Conservation (phyloP, 1,140 invertebrate genomes). For the Ditylenchus dipsaci region DNA sequence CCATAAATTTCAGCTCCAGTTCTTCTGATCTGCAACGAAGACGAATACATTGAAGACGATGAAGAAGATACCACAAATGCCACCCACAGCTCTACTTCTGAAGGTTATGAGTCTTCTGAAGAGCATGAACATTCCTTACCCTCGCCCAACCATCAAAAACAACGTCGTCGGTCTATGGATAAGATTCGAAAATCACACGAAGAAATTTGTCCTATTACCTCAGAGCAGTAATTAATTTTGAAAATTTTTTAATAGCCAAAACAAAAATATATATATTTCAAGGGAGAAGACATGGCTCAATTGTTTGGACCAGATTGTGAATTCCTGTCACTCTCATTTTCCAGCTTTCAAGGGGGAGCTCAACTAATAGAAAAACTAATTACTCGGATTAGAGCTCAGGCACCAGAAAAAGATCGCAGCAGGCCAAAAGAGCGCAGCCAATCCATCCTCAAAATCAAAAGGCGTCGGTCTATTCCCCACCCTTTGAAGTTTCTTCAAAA, state of each 20-base stretch:
- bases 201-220: constrained; percentile 9
- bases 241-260: not conserved
- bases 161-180: constrained; percentile 9
- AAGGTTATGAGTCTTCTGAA: constrained; percentile 1
- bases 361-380: not conserved
- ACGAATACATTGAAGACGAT: constrained; percentile 12
- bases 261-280: constrained; percentile 1
- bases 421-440: too few relatives aligned
- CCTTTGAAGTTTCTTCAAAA: not conserved
- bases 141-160: not conserved
- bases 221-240: not conserved
- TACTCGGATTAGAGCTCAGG: not conserved
- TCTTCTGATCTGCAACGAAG: constrained; percentile 25
- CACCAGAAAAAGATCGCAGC: not conserved
- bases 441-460: not conserved
- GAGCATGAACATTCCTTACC: not conserved
- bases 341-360: not conserved
- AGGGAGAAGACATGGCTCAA: constrained; percentile 11
- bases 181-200: constrained; percentile 7
- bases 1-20: too few relatives aligned
- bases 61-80: not conserved
- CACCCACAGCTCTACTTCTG: constrained; percentile 11
- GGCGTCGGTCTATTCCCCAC: not conserved
- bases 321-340: constrained; percentile 19
- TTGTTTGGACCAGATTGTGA: constrained; percentile 22